phyloP scores from a whole-genome alignment of 2,888 invertebrate species.

The Heliconius sara region DNA sequence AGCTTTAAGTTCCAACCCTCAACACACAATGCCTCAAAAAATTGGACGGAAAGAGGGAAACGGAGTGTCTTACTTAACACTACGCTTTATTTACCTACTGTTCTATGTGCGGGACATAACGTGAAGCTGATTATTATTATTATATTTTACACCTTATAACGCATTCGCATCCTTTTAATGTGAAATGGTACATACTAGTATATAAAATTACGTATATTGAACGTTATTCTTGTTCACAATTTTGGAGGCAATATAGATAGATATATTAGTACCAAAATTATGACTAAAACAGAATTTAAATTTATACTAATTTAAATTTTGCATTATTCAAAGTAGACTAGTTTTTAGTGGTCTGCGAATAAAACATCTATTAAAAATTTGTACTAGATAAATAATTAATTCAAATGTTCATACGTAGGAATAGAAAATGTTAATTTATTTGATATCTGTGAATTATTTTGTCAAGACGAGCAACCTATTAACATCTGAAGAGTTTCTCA shows the following conservation, averaged over 20 bases:
- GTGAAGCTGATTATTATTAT: no score
- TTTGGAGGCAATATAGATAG: not conserved
- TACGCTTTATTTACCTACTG: no score
- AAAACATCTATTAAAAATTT: not conserved
- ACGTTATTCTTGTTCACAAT: not conserved
- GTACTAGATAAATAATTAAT: not conserved
- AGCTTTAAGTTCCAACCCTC: no score
- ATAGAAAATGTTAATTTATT: conserved; percentile 22
- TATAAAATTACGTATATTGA: not conserved
- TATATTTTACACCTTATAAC: not conserved
- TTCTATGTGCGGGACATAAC: no score
- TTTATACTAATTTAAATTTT: not conserved
- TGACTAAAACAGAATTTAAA: not conserved
- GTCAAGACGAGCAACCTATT: conserved; percentile 65
- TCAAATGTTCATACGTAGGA: not conserved
- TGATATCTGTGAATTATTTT: conserved; percentile 65
- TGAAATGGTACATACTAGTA: not conserved
- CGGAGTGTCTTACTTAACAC: no score
- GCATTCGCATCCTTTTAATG: not conserved
- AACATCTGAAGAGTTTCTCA: conserved; percentile 52
- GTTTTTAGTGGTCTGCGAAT: not conserved
- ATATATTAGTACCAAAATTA: not conserved
- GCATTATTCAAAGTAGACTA: not conserved
- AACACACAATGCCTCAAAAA: no score
- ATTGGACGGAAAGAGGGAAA: no score